Evolutionary conservation across 2,797 vertebrate species (phyloP), one percentile per base, ranked within the genome.

Genomic region (Graptemys geographica): DNA sequence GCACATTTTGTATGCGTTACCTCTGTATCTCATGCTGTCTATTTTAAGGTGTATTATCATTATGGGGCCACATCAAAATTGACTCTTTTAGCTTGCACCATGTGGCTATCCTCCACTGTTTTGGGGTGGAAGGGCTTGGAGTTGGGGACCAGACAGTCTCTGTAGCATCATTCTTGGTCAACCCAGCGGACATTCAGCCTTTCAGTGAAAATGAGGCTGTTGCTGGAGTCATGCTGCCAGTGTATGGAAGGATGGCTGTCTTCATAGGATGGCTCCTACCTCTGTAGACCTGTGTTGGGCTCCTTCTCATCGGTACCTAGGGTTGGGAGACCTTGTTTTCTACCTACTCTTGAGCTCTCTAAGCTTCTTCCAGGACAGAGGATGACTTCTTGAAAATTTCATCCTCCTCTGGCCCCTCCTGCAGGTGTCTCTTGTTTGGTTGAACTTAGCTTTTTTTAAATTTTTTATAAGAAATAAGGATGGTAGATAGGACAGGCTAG

Each of bases 31-130:
- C 82, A 81, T 56, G 47, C 55, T 0, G 0, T 80, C 55, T 81
- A 19, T 88, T 88, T 94, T 69, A 62, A 89, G 52, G 18, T 27
- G 37, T 33, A 59, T 74, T 79, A 56, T 92, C 49, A 2, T 79
- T 93, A 25, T 11, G 11, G 33, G 87, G 33, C 87, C 74, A 37
- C 74, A 56, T n/a, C 56, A 11, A 3, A 3, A 5, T n/a, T 69
- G 19, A n/a, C 18, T 65, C 16, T 37, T 37, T 65, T 33, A 65
- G 33, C 28, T 62, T 62, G 33, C 8, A 33, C 7, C 31, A 62
- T 33, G 7, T 21, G 18, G 16, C 62, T 69, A 69, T 69, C 18
- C 18, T 69, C 15, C 8, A 37, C 62, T 37, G 62, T 69, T n/a
- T 69, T 69, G 62, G 62, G 16, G 16, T 65, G 33, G 33, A 65